Base-by-base conservation (phyloP, 2,888 invertebrate genomes). In the Drosophila anceps region DNA sequence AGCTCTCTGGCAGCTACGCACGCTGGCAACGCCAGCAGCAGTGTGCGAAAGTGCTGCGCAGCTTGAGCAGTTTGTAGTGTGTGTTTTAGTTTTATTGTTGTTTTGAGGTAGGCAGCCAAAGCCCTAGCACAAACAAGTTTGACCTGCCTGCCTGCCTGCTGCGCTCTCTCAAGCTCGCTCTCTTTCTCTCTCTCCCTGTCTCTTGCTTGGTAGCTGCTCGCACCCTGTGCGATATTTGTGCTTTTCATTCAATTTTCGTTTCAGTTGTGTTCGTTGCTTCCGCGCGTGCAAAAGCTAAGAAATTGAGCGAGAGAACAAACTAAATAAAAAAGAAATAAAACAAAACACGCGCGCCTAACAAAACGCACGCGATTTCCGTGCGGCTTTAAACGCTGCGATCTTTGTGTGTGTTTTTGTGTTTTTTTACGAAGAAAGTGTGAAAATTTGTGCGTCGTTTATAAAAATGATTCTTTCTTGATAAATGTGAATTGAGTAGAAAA, bases 181-280 rank as follows among this genome's bases (percentile, higher is more conserved):
- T 9, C 37, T 9, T 50, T 31, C 59, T 37, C 41, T 33, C 20
- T n/a, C 24, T 9, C 29, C 6, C 59, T 37, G 51, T 31, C 50
- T 44, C 20, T 18, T 3, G 29, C 55, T 44, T 24, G 24, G 37
- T 51, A 10, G 37, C 3, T 43, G 15, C 15, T 18, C 15, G 48
- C 55, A 60, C 44, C 41, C 62, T 71, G 72, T 59, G 67, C 72
- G 63, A 44, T 57, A 58, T 72, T 69, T 71, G 84, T 81, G 83
- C 81, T 84, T 84, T 84, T 88, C 84, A 86, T 88, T 84, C 89
- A 86, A 68, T 83, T 81, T 84, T 78, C 76, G 73, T 79, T 78
- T 88, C 84, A 85, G 83, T 84, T 84, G 89, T 75, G 84, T 88
- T 84, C 84, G 84, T 79, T 53, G 84, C 87, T 70, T 81, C 68